Conservation (phyloP, 2,113 vertebrate species). For the Bos indicus region DNA sequence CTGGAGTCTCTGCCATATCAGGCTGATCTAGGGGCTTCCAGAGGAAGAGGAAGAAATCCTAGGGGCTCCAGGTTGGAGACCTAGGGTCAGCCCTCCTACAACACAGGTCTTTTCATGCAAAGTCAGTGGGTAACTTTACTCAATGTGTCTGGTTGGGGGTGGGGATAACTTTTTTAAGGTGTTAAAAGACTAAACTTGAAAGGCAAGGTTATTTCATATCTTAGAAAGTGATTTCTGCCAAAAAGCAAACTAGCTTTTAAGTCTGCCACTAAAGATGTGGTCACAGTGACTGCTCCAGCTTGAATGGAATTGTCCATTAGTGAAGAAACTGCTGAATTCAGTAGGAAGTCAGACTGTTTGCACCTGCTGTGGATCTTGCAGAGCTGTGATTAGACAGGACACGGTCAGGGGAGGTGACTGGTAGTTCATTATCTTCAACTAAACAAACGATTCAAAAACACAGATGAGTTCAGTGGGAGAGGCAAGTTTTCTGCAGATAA, state of each 20-base stretch:
- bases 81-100: background rate
- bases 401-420: background rate
- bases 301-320: background rate
- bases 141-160: rapidly evolving
- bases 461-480: background rate
- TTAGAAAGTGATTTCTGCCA: background rate
- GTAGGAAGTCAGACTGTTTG: background rate
- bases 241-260: background rate
- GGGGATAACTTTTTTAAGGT: conserved; percentile 6
- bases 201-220: conserved; percentile 27
- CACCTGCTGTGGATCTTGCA: background rate
- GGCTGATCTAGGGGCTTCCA: background rate
- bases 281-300: background rate
- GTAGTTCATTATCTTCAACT: background rate
- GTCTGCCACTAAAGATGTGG: background rate
- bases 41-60: background rate
- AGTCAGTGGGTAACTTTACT: background rate
- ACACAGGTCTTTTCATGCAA: background rate
- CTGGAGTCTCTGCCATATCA: background rate
- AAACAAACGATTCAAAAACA: background rate
- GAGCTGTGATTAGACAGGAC: background rate
- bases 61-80: background rate
- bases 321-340: conserved; percentile 15
- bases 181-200: conserved; percentile 8
- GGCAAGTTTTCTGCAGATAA: background rate